These are phyloP conservation scores for Hyles vespertilio DNA, from an alignment of 1,140 invertebrate genomes.

Conservation along the genomic window DNA sequence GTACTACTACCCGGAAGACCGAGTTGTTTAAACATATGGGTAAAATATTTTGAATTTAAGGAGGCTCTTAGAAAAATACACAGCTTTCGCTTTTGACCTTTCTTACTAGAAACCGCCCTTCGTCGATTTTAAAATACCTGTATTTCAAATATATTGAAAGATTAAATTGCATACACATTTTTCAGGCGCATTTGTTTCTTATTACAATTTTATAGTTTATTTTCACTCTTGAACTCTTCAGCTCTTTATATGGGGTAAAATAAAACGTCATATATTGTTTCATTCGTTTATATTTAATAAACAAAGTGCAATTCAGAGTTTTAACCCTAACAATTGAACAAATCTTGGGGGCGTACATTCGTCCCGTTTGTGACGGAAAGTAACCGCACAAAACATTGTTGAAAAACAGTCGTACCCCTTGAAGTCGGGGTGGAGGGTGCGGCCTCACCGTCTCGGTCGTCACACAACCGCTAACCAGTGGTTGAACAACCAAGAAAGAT, in stretches of 20 bases:
- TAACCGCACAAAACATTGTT: conserved; percentile 29
- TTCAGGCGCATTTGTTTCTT: background rate
- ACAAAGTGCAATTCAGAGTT: conserved; percentile 74
- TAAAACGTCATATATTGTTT: conserved; percentile 47
- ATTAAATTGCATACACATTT: too few relatives aligned
- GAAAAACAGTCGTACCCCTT: conserved; percentile 2
- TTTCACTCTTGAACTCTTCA: background rate
- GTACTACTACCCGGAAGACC: too few relatives aligned
- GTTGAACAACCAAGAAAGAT: conserved; percentile 40
- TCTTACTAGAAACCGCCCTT: too few relatives aligned
- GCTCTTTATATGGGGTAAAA: conserved; percentile 24
- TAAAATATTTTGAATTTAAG: too few relatives aligned
- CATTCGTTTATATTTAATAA: conserved; percentile 75
- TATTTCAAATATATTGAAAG: too few relatives aligned
- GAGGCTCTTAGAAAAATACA: too few relatives aligned
- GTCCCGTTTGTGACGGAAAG: conserved; percentile 47
- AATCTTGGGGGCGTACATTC: conserved; percentile 55
- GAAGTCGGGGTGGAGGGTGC: conserved; percentile 21
- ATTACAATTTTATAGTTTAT: background rate
- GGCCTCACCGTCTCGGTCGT: conserved; percentile 41
- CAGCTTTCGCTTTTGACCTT: too few relatives aligned
- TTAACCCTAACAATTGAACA: conserved; percentile 75
- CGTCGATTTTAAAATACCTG: too few relatives aligned
- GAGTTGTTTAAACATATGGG: too few relatives aligned
- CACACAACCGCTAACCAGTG: conserved; percentile 46